These are phyloP conservation scores for Diplodus sargus DNA, from an alignment of 2,797 vertebrate species.

Conservation along the genomic window DNA sequence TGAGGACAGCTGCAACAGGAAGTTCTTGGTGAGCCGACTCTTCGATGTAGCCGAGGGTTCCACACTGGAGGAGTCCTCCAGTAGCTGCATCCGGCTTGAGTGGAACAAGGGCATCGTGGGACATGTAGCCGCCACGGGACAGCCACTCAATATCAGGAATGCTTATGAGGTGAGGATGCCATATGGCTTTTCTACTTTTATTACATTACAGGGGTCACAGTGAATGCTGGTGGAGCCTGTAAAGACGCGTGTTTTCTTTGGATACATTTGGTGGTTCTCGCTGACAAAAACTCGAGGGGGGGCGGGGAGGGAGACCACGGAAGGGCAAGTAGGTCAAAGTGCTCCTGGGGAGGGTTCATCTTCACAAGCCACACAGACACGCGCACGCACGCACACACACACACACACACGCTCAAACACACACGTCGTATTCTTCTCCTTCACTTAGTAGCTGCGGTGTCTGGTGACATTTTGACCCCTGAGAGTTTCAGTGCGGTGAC, in stretches of 20 bases:
- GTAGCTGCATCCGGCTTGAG: conserved; percentile 93
- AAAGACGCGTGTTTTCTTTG: conserved; percentile 21
- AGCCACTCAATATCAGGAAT: conserved; percentile 95
- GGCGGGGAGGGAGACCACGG: not conserved
- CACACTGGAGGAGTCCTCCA: conserved; percentile 95
- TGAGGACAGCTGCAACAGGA: conserved; percentile 96
- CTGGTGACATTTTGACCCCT: conserved; percentile 34
- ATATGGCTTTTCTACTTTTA: fast-evolving
- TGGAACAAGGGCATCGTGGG: conserved; percentile 99
- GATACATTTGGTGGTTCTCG: conserved; percentile 22
- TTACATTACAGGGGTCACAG: not conserved
- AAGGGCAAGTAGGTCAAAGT: conserved; percentile 39
- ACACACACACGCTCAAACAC: not conserved
- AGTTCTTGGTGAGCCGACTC: conserved; percentile 95
- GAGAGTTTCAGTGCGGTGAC: conserved; percentile 23
- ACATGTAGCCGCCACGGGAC: conserved; percentile 92
- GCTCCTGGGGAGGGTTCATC: conserved; percentile 31
- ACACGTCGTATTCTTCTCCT: conserved; percentile 4
- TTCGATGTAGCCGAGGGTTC: conserved; percentile 98
- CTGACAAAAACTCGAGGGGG: conserved; percentile 41
- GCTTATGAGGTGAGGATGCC: conserved; percentile 91
- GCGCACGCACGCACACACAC: conserved; percentile 2
- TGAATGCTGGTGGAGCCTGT: conserved; percentile 6
- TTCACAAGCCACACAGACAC: not conserved
- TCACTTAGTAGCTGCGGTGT: not conserved